phyloP scores from a whole-genome alignment of 2,797 vertebrate species.

The Chiroxiphia lanceolata region DNA sequence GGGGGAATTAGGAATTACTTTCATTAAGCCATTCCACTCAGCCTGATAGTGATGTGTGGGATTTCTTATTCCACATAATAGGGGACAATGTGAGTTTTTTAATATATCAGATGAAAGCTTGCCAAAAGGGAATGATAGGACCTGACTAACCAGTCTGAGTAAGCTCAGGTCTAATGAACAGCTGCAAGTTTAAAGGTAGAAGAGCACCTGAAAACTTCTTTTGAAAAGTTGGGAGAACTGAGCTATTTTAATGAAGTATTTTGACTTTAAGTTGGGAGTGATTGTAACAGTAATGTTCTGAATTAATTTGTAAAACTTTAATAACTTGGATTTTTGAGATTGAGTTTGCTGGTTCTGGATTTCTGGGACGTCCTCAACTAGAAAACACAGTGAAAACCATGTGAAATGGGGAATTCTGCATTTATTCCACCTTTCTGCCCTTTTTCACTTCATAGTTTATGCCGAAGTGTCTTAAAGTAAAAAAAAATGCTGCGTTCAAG shows the following conservation, averaged over 20 bases:
- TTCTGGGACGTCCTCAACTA: not conserved
- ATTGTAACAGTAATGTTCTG: not conserved
- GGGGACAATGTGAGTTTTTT: not conserved
- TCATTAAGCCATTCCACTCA: not conserved
- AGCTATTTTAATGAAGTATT: not conserved
- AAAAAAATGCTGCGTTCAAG: not conserved
- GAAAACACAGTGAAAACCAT: not conserved
- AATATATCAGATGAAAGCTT: not conserved
- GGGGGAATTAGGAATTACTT: not conserved
- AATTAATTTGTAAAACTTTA: not conserved
- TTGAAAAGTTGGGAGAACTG: not conserved
- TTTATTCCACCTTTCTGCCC: not conserved
- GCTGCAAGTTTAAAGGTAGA: not conserved
- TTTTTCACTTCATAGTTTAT: not conserved
- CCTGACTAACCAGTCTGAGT: not conserved
- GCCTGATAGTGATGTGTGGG: not conserved
- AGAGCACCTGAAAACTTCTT: not conserved
- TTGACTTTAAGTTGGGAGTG: not conserved
- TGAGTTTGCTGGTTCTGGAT: not conserved
- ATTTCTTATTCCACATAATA: not conserved
- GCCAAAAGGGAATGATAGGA: not conserved
- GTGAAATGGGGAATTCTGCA: not conserved
- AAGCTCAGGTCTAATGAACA: not conserved
- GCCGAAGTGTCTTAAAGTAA: not conserved
- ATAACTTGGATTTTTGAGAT: not conserved